Evolutionary conservation across 2,888 invertebrate species (phyloP), one percentile per base, ranked within the genome.

Genomic region (Drosophila stalkeri): DNA sequence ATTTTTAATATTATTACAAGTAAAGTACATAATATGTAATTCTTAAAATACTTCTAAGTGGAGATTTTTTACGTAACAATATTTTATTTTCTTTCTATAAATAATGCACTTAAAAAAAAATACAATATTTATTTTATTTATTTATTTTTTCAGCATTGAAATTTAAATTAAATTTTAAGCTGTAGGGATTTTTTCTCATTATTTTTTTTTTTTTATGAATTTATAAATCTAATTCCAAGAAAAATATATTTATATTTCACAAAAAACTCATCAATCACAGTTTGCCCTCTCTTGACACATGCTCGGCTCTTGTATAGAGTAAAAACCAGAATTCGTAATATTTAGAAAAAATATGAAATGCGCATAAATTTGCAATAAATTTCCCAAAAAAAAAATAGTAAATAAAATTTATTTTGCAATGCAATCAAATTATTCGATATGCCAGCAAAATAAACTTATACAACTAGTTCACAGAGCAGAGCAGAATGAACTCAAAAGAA

Each of bases 321-420:
- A 56, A 14, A 56, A 18, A 2, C 41, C 31, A 31, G 49, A 65
- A 46, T 23, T 41, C 18, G 11, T 71, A 73, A 78, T 68, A 64
- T 27, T 64, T 77, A 12, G n/a, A 65, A 80, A 68, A 56, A 51
- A 62, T 64, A 70, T 80, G 70, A 80, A 77, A 78, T 75, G 71
- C 68, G 68, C 64, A 64, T 70, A 80, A 76, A 78, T 55, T 55
- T 55, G 23, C 37, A 54, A 54, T 39, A 54, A 39, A 39, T 65
- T 72, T 67, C 44, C 57, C 65, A 77, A 77, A 35, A 16, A 37
- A 18, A 54, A 18, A 52, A 27, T 23, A 23, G 2, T 6, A 27
- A 20, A 35, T 11, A 35, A 2, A 4, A 8, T 41, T 62, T 74
- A 79, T 72, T 72, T 63, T n/a, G 54, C 23, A 33, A 31, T 41